Conservation (phyloP, 92 coral and sea anemone genomes). For the Siderastrea radians region DNA sequence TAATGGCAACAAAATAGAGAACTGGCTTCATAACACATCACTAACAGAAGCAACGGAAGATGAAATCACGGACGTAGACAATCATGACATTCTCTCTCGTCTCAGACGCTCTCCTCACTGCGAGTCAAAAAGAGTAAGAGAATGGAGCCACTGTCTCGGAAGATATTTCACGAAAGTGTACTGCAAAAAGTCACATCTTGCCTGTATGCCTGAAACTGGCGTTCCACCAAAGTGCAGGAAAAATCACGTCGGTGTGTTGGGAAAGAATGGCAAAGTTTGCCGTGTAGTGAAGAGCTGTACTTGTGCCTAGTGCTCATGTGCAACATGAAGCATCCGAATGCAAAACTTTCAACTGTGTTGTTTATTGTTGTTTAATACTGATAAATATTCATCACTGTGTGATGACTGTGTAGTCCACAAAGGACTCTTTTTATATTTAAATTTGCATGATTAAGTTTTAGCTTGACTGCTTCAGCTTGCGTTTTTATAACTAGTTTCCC, state of each 20-base stretch:
- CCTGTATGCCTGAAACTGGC: not conserved
- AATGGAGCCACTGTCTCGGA: constrained; percentile 19
- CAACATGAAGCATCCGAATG: not conserved
- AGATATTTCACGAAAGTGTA: not conserved
- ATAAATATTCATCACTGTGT: not conserved
- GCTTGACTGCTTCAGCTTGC: too few relatives aligned
- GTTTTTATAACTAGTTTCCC: too few relatives aligned
- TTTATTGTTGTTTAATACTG: not conserved
- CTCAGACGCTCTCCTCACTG: constrained; percentile 6
- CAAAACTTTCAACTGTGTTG: not conserved
- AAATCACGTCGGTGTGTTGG: not conserved
- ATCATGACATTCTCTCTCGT: not conserved
- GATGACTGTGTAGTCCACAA: constrained; percentile 4
- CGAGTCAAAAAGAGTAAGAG: not conserved
- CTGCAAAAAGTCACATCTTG: not conserved
- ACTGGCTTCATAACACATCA: not conserved
- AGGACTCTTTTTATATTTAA: not conserved
- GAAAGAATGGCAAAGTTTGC: not conserved
- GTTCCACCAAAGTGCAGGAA: constrained; percentile 26
- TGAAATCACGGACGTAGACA: not conserved
- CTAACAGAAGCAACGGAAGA: not conserved
- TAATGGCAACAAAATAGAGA: not conserved
- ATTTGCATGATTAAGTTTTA: too few relatives aligned
- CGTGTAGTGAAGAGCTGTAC: not conserved
- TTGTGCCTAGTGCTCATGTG: not conserved